Conservation (phyloP, 2,113 vertebrate genomes). For the Mormyrus lacerda region DNA sequence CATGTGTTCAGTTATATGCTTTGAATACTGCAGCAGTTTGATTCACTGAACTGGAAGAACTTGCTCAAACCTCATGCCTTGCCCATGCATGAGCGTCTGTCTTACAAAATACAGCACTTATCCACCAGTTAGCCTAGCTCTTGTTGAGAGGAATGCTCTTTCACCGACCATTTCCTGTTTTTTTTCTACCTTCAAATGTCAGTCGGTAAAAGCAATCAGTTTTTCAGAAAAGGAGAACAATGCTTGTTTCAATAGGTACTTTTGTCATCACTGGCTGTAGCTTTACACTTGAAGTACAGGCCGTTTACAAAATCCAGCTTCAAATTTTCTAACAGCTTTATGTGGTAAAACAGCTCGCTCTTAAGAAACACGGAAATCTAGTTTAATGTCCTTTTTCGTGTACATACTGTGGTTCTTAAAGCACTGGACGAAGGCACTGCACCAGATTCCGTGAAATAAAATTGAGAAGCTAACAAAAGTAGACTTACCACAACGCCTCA, state of each 20-base stretch:
- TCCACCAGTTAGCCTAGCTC: too few relatives aligned
- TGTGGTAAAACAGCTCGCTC: not conserved
- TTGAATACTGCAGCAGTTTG: too few relatives aligned
- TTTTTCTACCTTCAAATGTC: not conserved
- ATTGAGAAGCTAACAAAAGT: not conserved
- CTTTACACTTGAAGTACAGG: not conserved
- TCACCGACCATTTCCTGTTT: not conserved
- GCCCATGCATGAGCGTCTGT: not conserved
- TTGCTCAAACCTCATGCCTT: not conserved
- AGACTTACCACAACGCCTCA: constrained; percentile 46
- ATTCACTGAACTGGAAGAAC: not conserved
- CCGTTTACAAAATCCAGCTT: not conserved
- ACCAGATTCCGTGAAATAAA: not conserved
- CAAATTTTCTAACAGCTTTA: not conserved
- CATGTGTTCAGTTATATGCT: not conserved
- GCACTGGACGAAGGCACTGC: not conserved
- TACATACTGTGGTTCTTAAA: not conserved
- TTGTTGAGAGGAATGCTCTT: not conserved
- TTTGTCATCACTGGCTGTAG: not conserved
- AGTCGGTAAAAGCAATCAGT: not conserved
- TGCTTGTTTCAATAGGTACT: not conserved
- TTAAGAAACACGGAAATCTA: not conserved
- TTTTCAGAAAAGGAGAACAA: not conserved
- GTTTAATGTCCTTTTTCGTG: not conserved
- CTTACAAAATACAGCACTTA: not conserved